Conservation (phyloP, 1,140 invertebrate species). For the Triops longicaudatus region DNA sequence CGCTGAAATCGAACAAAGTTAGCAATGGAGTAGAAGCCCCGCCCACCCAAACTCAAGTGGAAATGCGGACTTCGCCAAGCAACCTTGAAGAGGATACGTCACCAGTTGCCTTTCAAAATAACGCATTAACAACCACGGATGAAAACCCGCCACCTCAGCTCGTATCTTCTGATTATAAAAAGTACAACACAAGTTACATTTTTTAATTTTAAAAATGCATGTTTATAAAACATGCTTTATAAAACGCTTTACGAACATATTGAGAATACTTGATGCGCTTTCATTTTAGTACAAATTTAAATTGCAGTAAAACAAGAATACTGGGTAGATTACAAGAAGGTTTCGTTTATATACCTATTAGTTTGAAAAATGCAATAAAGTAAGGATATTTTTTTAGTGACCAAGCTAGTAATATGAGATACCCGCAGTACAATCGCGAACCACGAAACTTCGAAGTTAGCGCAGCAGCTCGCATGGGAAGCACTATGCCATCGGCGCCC, state of each 20-base stretch:
- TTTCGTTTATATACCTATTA: too few relatives aligned
- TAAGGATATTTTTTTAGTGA: background rate
- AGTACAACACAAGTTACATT: background rate
- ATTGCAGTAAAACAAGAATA: too few relatives aligned
- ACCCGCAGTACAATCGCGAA: background rate
- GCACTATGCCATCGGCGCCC: background rate
- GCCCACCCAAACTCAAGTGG: background rate
- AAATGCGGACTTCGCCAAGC: background rate
- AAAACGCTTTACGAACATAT: too few relatives aligned
- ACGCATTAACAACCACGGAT: background rate
- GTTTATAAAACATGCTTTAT: too few relatives aligned
- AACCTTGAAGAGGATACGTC: background rate
- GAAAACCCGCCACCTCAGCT: background rate
- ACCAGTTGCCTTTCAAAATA: conserved; percentile 1
- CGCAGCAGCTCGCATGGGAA: background rate
- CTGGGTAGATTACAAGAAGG: too few relatives aligned
- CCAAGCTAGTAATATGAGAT: background rate
- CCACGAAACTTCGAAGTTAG: background rate
- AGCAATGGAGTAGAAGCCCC: background rate
- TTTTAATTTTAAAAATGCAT: background rate
- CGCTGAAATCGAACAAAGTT: background rate
- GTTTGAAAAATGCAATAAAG: too few relatives aligned
- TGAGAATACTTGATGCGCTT: too few relatives aligned
- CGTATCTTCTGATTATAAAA: background rate
- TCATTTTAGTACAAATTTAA: too few relatives aligned